Conservation (phyloP, 2,797 vertebrate species). For the Tauraco hartlaubi region DNA sequence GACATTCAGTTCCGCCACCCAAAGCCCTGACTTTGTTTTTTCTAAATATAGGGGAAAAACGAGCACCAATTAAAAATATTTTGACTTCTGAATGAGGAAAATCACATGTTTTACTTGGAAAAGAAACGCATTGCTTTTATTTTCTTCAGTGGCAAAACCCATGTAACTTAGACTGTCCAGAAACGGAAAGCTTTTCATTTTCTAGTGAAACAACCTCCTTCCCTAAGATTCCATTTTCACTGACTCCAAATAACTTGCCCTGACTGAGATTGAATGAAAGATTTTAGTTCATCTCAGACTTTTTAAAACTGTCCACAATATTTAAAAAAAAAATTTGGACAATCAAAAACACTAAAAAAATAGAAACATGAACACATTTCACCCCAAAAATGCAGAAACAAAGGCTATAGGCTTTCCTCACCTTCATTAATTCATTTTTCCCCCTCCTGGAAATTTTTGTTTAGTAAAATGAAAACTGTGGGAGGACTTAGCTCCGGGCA, state of each 20-base stretch:
- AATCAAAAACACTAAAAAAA: not conserved
- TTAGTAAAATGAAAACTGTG: not conserved
- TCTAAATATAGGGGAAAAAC: not conserved
- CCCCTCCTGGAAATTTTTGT: rapidly evolving
- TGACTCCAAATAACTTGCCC: not conserved
- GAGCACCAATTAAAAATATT: not conserved
- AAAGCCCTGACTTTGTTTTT: not conserved
- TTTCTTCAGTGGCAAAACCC: not conserved
- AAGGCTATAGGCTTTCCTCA: not conserved
- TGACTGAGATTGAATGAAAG: not conserved
- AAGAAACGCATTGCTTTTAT: not conserved
- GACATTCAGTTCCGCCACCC: not conserved
- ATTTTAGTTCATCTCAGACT: not conserved
- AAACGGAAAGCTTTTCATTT: not conserved
- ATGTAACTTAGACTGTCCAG: not conserved
- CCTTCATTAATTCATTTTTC: not conserved
- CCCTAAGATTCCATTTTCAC: not conserved
- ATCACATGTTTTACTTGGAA: rapidly evolving
- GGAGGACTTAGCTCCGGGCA: not conserved
- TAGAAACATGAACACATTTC: rapidly evolving
- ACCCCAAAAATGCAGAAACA: not conserved
- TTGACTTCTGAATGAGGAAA: not conserved
- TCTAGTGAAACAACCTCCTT: not conserved
- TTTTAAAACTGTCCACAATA: not conserved
- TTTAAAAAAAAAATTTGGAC: rapidly evolving